Evolutionary conservation across 2,888 invertebrate genomes (phyloP), one percentile per base, ranked within the genome.

Genomic region (Hololepta plana): DNA sequence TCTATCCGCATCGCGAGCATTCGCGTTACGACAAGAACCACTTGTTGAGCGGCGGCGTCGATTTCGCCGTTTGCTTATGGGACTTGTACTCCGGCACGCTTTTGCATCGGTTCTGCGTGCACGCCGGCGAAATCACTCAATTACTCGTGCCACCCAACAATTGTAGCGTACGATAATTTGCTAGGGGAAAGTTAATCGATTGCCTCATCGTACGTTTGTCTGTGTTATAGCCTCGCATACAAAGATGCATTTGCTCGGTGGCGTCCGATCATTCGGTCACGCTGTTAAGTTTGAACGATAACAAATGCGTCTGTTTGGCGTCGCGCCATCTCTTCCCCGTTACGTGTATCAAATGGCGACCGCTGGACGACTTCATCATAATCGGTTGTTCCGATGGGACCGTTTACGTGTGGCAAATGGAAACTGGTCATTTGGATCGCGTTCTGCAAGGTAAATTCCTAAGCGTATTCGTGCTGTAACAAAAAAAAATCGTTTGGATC

Each of bases 341-440:
- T 12, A 79, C 85, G 12, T 77, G 76, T 15, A 90, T 96, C 38
- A 91, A 93, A 51, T 95, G 93, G 91, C 65, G 93, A 21, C 93
- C 96, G 0, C 64, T 90, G 2, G 96, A 98, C 47, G 98, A 99
- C 54, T 98, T 95, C 49, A 81, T 98, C 67, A 81, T 95, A 37
- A 88, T 96, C 10, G 90, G 88, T 1, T 93, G 93, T 52, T 84
- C 88, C 4, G 96, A 99, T 54, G 93, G 95, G 2, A 88, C 93
- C 0, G 93, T 96, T 2, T 95, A 93, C 53, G 91, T 98, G 1
- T 98, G 98, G 98, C 96, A 98, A 62, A 96, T 98, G 93, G 98
- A 98, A 59, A 98, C 96, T 2, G 93, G 93, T 0, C 91, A 95
- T 49, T 57, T 98, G 42, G 96, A 98, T 53, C 67, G 96, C 25